Conservation (phyloP, 2,113 vertebrate genomes). For the Seriola rivoliana region DNA sequence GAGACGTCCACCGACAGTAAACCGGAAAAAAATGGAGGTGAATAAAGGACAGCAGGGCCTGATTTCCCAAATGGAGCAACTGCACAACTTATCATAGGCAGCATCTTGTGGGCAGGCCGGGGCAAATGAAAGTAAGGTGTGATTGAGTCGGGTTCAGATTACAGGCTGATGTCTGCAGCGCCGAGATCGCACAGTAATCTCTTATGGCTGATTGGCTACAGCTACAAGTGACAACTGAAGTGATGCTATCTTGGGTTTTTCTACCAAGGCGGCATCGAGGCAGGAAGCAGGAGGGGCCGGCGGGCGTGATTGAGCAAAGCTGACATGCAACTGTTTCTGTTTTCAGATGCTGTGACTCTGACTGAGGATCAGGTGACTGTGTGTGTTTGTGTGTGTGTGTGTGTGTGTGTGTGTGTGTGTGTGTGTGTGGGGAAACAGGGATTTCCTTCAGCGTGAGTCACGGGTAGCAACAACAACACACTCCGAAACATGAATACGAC, state of each 20-base stretch:
- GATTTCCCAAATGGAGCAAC: slow-evolving; percentile 60
- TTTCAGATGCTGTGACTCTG: slow-evolving; percentile 36
- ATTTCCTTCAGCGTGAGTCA: slow-evolving; percentile 69
- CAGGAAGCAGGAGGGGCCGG: neutral
- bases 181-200: slow-evolving; percentile 37
- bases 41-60: slow-evolving; percentile 37
- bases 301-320: slow-evolving; percentile 8
- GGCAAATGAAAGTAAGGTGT: slow-evolving; percentile 46
- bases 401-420: neutral
- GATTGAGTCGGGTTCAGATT: slow-evolving; percentile 55
- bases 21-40: slow-evolving; percentile 18
- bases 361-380: slow-evolving; percentile 49
- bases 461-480: slow-evolving; percentile 47
- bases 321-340: slow-evolving; percentile 26
- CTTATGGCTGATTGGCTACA: slow-evolving; percentile 53
- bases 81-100: slow-evolving; percentile 47
- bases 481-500: slow-evolving; percentile 35
- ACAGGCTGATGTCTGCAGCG: slow-evolving; percentile 51
- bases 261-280: neutral
- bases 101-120: slow-evolving; percentile 37
- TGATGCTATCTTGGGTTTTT: slow-evolving; percentile 48
- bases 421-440: slow-evolving; percentile 44
- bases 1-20: neutral
- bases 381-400: neutral
- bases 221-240: slow-evolving; percentile 44